A percentile compares a stretch with the other conserved stretches of the same genome.
phyloP scores from a whole-genome alignment of 2,888 invertebrate genomes.

The Linnaemya tessellans region DNA sequence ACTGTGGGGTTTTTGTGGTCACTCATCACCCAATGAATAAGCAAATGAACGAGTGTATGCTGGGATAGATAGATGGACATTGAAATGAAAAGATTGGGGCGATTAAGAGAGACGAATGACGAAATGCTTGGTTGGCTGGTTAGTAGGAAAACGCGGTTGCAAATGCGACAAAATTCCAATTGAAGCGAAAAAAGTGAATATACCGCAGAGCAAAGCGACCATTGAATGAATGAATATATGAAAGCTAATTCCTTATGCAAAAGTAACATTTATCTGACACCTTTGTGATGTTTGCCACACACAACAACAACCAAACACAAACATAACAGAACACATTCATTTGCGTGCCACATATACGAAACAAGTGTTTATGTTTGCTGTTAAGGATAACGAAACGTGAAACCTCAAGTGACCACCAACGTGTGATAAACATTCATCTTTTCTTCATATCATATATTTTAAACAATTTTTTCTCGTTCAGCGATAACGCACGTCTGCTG shows the following conservation, averaged over 20 bases:
- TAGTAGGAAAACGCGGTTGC: slow-evolving; percentile 75
- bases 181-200: slow-evolving; percentile 74
- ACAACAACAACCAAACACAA: neutral
- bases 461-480: slow-evolving; percentile 52
- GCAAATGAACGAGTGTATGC: slow-evolving; percentile 53
- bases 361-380: slow-evolving; percentile 42
- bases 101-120: slow-evolving; percentile 52
- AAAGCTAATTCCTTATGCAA: slow-evolving; percentile 62
- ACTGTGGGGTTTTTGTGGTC: slow-evolving; percentile 70
- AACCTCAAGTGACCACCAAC: slow-evolving; percentile 80
- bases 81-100: slow-evolving; percentile 46
- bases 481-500: slow-evolving; percentile 63
- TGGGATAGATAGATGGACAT: slow-evolving; percentile 15
- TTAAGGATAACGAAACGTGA: slow-evolving; percentile 42
- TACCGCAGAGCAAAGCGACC: slow-evolving; percentile 52
- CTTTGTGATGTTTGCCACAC: slow-evolving; percentile 16
- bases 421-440: slow-evolving; percentile 67
- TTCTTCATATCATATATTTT: slow-evolving; percentile 64
- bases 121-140: slow-evolving; percentile 28
- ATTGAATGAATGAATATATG: slow-evolving; percentile 47
- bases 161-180: slow-evolving; percentile 83
- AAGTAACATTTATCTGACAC: slow-evolving; percentile 56
- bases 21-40: slow-evolving; percentile 66
- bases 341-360: slow-evolving; percentile 18
- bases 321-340: neutral